A percentile compares a stretch with the other conserved stretches of the same genome.
phyloP scores from a whole-genome alignment of 2,113 vertebrate genomes.

The Guaruba guarouba region DNA sequence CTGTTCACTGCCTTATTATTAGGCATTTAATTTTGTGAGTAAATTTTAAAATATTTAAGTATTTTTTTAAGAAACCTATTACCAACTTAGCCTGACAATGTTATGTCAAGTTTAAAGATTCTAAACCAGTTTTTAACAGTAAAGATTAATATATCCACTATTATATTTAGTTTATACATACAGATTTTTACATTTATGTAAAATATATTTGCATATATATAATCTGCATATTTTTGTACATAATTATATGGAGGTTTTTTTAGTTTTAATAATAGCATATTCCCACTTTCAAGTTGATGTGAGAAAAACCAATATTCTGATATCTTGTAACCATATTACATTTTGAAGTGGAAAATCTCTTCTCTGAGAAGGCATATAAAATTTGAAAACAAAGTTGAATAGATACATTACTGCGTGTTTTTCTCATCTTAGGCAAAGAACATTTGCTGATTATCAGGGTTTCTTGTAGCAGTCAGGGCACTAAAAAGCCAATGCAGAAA shows the following conservation, averaged over 20 bases:
- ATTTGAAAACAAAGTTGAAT: background rate
- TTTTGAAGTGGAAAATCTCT: background rate
- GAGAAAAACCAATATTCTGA: background rate
- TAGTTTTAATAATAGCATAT: background rate
- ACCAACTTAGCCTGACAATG: background rate
- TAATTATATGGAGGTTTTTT: background rate
- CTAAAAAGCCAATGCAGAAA: background rate
- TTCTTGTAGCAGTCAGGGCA: background rate
- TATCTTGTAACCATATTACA: background rate
- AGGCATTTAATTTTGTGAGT: background rate
- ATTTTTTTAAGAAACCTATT: background rate
- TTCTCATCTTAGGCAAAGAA: background rate
- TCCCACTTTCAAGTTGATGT: background rate
- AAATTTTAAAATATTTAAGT: background rate
- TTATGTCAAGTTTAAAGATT: background rate
- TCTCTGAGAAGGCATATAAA: background rate
- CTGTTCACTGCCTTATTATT: background rate
- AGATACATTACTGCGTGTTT: background rate
- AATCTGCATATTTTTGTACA: background rate
- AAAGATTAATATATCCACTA: background rate
- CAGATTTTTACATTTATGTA: background rate
- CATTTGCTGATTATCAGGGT: background rate
- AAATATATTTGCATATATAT: background rate
- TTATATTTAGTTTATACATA: background rate
- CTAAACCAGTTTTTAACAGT: background rate